phyloP scores from a whole-genome alignment of 2,797 vertebrate species.

The Luscinia luscinia region DNA sequence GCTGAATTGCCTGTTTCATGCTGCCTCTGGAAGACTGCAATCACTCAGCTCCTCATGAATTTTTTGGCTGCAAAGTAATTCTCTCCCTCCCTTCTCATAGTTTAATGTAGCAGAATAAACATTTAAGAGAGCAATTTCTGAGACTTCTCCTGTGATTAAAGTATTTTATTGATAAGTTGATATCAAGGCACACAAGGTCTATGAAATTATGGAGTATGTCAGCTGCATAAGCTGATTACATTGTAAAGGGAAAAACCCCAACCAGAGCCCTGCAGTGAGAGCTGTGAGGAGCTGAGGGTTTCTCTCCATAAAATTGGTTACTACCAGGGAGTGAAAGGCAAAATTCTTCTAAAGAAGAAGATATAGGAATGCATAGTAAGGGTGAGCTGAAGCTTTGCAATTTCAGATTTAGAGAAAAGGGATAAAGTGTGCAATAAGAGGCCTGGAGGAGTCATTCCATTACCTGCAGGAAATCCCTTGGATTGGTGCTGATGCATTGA shows the following conservation, averaged over 20 bases:
- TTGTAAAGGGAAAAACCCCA: not conserved
- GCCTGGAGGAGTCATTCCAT: not conserved
- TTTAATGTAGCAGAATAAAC: not conserved
- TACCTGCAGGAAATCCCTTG: not conserved
- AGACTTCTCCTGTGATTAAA: not conserved
- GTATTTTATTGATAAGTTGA: not conserved
- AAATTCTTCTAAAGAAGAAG: not conserved
- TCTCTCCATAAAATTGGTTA: not conserved
- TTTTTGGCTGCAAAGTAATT: not conserved
- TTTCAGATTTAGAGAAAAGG: not conserved
- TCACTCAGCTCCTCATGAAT: not conserved
- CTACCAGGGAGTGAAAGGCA: not conserved
- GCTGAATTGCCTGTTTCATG: not conserved
- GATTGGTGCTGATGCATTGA: not conserved
- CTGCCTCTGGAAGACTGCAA: not conserved
- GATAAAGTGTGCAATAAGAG: not conserved
- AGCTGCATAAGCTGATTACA: not conserved
- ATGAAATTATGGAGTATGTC: not conserved
- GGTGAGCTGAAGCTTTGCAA: not conserved
- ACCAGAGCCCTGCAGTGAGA: not conserved
- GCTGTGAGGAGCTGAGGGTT: not conserved
- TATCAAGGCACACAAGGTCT: not conserved
- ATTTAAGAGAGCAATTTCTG: not conserved
- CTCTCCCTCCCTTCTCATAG: not conserved
- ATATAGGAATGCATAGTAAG: rapidly evolving